Evolutionary conservation across 37 sponge, comb jelly and placozoan genomes (phyloP).

Genomic region (Diacarnus erythraeanus): DNA sequence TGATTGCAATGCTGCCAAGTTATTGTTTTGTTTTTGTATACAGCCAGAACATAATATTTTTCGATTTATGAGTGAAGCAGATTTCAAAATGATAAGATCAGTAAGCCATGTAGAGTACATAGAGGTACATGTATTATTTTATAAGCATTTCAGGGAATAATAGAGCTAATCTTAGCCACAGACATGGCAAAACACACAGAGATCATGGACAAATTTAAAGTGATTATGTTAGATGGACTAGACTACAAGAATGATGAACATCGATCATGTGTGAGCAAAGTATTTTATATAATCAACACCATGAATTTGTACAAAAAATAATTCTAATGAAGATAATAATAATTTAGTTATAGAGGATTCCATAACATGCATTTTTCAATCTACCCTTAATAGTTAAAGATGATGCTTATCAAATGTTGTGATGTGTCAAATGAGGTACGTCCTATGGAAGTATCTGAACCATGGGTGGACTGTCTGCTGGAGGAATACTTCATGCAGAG

Average conservation of each 20-base stretch:
- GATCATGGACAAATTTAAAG: conserved; percentile 55
- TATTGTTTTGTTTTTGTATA: background rate
- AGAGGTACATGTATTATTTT: background rate
- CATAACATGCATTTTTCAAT: background rate
- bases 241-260: conserved; percentile 47
- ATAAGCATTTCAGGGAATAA: conserved; percentile 82
- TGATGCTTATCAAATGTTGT: conserved; percentile 83
- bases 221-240: conserved; percentile 7
- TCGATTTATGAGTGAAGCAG: conserved; percentile 27
- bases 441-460: conserved; percentile 79
- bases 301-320: too few relatives aligned
- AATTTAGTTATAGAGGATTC: too few relatives aligned
- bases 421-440: conserved; percentile 90
- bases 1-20: background rate
- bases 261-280: background rate
- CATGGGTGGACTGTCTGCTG: conserved; percentile 91
- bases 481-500: conserved; percentile 89
- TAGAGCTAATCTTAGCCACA: conserved; percentile 82
- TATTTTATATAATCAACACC: too few relatives aligned
- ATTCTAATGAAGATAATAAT: background rate
- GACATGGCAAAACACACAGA: conserved; percentile 83
- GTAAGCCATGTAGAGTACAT: conserved; percentile 38
- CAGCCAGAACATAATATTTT: conserved; percentile 78
- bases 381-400: conserved; percentile 47
- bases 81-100: conserved; percentile 52